Evolutionary conservation across 2,888 invertebrate species (phyloP), one percentile per base, ranked within the genome.

Genomic region (Argyra leucocephala): DNA sequence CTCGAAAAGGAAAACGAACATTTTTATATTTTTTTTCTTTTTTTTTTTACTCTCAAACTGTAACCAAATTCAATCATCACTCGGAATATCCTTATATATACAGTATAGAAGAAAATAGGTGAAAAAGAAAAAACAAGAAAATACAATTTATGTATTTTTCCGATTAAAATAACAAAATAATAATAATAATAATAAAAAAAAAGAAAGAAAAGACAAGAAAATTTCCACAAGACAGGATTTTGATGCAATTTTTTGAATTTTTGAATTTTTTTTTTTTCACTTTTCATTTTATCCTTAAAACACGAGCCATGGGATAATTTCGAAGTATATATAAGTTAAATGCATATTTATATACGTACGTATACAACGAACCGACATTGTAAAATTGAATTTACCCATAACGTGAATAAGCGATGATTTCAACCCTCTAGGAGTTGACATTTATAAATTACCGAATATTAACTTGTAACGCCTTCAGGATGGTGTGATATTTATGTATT

Each of bases 381-480:
- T 31, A 31, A 31, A 10, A 31, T 6, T 12, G 10, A 10, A 31
- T 31, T 31, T 31, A 31, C 9, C 12, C 31, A 31, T 31, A 31
- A 31, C 12, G 31, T 12, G n/a, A 31, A 31, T 31, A 31, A 31
- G 12, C 31, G 9, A 31, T 31, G 31, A 31, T n/a, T n/a, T n/a
- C n/a, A n/a, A 31, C 18, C n/a, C 48, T 48, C 18, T 15, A 48
- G 15, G 48, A 18, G 48, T 12, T 48, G 48, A 48, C 48, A 48
- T 48, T 48, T 48, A 48, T 48, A 48, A 48, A 48, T 48, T 48
- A 48, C 48, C 48, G 48, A 48, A 48, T 48, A 48, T 48, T 48
- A 48, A 48, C n/a, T 48, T 48, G 48, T 48, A 48, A n/a, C 48
- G 48, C 48, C 48, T 48, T 48, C 48, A 18, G 18, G 48, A n/a